Evolutionary conservation across 2,797 vertebrate genomes (phyloP).

Genomic region (Chloroceryle amazona): DNA sequence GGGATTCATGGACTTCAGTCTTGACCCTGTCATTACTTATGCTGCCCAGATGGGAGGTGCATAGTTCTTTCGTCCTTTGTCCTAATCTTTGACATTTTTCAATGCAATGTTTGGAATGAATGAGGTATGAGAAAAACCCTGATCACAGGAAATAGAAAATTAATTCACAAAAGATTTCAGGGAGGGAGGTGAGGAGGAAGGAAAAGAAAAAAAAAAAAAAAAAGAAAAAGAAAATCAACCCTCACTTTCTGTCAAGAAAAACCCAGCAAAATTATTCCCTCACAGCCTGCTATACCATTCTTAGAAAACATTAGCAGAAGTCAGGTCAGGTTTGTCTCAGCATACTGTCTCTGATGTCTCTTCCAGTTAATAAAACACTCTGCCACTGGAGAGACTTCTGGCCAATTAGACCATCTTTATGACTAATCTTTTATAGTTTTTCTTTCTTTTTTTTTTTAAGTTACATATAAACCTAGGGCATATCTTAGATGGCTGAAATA

Average conservation of each 20-base stretch:
- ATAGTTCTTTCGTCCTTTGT: conserved; percentile 20
- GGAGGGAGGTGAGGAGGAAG: background rate
- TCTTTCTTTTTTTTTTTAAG: background rate
- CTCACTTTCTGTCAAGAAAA: conserved; percentile 23
- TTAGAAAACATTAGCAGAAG: conserved; percentile 56
- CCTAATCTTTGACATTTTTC: conserved; percentile 55
- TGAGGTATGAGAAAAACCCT: conserved; percentile 57
- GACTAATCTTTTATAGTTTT: conserved; percentile 42
- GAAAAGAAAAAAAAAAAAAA: conserved; percentile 17
- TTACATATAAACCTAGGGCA: conserved; percentile 36
- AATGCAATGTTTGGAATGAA: conserved; percentile 54
- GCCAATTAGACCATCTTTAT: conserved; percentile 72
- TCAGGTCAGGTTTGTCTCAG: conserved; percentile 57
- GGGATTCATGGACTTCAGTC: conserved; percentile 65
- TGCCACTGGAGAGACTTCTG: conserved; percentile 63
- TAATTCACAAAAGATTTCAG: conserved; percentile 60
- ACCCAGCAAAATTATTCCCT: conserved; percentile 33
- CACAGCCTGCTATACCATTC: conserved; percentile 6
- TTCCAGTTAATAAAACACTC: conserved; percentile 71
- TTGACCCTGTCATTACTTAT: conserved; percentile 58
- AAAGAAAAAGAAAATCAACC: conserved; percentile 4
- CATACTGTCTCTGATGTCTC: conserved; percentile 54
- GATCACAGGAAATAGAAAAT: conserved; percentile 70
- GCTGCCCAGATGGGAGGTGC: conserved; percentile 50
- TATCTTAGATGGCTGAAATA: conserved; percentile 49